Base-by-base conservation (phyloP, 2,113 vertebrate genomes). In the Sinocyclocheilus anshuiensis region DNA sequence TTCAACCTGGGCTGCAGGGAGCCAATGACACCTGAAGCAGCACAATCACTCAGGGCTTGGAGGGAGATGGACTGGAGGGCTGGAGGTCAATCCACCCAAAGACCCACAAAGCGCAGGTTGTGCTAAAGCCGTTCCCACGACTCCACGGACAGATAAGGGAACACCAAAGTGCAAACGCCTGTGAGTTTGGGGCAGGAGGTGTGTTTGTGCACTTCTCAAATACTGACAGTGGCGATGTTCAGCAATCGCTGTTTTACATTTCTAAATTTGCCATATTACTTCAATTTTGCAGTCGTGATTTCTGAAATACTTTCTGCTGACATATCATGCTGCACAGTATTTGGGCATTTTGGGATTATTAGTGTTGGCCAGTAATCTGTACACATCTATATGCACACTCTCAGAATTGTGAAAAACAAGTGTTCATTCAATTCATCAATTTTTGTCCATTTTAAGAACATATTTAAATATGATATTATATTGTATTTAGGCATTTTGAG, bases 1-100 rank as follows among this genome's bases (percentile, higher is more conserved):
- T 90, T 94, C 93, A 93, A 92, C 91, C 89, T 93, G 91, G 90
- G 92, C 92, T 94, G 93, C 93, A 94, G 93, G 91, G 83, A 92
- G 93, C 92, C 92, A 91, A 89, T 93, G 92, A 93, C 94, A 92
- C 92, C 86, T 91, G 91, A 92, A 93, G 92, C 91, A 90, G 92
- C 91, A 90, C 92, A 95, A 95, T 95, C 94, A 94, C 94, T 93
- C 92, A 90, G 87, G 90, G 92, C 90, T 91, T 90, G 86, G 86
- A 93, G 91, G 86, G 88, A 86, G 81, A 74, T 77, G 86, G 85
- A 59, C 84, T 75, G 89, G 88, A 87, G 89, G 92, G 86, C 89
- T 90, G 77, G 82, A 84, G 88, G 89, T 63, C 45, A 45, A 4
- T 29, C 53, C 42, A 29, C 48, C 39, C 8, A 2, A 85, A 77